These are phyloP conservation scores for Pocillopora verrucosa DNA, from an alignment of 64 coral and sea anemone genomes.

Conservation along the genomic window DNA sequence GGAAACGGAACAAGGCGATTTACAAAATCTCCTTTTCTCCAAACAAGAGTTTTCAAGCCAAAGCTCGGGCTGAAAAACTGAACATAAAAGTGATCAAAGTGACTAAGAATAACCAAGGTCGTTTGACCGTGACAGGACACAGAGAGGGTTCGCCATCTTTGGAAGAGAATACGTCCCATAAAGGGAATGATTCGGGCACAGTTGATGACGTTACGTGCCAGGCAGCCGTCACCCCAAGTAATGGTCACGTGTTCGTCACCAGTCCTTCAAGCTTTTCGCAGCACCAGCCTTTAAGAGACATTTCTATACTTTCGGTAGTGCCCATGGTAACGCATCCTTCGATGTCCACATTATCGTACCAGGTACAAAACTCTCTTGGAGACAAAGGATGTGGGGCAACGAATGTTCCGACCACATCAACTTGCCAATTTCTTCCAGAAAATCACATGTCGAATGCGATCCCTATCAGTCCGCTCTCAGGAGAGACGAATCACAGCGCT, in stretches of 20 bases:
- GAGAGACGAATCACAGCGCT: not conserved
- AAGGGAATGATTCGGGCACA: not conserved
- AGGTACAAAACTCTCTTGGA: not conserved
- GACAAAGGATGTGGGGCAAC: not conserved
- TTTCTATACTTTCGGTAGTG: slow-evolving; percentile 25
- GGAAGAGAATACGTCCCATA: not conserved
- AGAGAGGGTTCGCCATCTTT: slow-evolving; percentile 35
- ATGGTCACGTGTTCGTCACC: slow-evolving; percentile 23
- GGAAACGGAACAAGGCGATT: slow-evolving; percentile 16
- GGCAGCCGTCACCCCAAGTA: not conserved
- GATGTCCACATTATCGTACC: slow-evolving; percentile 10
- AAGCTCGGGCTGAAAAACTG: not conserved
- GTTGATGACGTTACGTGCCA: not conserved
- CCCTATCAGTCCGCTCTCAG: not conserved
- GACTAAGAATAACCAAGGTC: slow-evolving; percentile 24
- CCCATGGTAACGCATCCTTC: slow-evolving; percentile 35
- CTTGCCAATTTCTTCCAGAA: slow-evolving; percentile 17
- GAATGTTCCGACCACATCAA: slow-evolving; percentile 8
- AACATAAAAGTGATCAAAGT: slow-evolving; percentile 33
- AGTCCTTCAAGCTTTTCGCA: not conserved
- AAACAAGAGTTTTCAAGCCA: slow-evolving; percentile 20
- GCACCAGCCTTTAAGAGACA: slow-evolving; percentile 16
- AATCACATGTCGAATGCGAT: slow-evolving; percentile 21
- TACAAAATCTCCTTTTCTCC: slow-evolving; percentile 37
- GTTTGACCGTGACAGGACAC: slow-evolving; percentile 34